Base-by-base conservation (phyloP, 2,888 invertebrate species). In the Sarcophaga subvicina region DNA sequence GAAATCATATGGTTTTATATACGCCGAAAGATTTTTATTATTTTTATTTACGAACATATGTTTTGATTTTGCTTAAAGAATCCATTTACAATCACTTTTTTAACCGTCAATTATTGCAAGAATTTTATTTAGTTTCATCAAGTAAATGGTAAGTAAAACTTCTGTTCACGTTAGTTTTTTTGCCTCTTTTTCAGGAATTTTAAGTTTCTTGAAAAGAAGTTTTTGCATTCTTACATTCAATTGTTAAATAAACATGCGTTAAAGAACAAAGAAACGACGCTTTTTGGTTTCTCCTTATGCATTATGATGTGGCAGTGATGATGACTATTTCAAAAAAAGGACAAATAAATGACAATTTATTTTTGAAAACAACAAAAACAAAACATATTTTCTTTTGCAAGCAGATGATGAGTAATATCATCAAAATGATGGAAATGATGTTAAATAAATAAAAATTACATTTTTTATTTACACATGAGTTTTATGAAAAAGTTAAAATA, bases 241-340 rank as follows among this genome's bases (percentile, higher is more conserved):
- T 83, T 83, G 69, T 64, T 83, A 69, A 70, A 27, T 69, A 86
- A 83, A 83, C 69, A 80, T 27, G 60, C 25, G 47, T 62, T 54
- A 72, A 80, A 80, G 83, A 83, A 86, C 83, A 83, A 78, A 83
- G 83, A 20, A 10, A 8, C 37, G 37, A 37, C 8, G 10, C 37
- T 37, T 8, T 37, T 37, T 37, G 8, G 37, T 37, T 37, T 37
- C 37, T 37, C 37, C 37, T 37, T 8, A 10, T 37, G 37, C 37
- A 37, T 37, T 37, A 64, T 49, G 4, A 10, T 14, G 14, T 3
- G 0, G 8, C n/a, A 20, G 37, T 8, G 12, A 62, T n/a, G 49
- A 80, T 73, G 80, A 81, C 75, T 63, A 80, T 80, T 67, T 63
- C 14, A 27, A 80, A 79, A 47, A 47, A 47, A 37, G 37, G 37